phyloP scores from a whole-genome alignment of 2,113 vertebrate species.

The Passer domesticus region DNA sequence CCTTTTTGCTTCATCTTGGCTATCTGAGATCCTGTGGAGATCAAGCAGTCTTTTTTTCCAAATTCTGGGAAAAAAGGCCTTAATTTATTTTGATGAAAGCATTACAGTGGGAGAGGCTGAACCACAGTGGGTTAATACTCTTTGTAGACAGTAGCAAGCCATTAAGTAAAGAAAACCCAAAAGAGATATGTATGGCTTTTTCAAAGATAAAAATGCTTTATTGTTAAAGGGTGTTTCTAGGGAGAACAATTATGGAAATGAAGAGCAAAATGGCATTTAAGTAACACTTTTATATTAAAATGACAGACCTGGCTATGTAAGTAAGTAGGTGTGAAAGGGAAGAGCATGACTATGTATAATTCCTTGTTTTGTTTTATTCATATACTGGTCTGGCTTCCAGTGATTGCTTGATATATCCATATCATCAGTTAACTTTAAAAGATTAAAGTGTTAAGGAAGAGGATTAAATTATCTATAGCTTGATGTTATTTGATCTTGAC shows the following conservation, averaged over 20 bases:
- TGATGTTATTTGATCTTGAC: not conserved
- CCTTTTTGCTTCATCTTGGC: not conserved
- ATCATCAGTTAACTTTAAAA: not conserved
- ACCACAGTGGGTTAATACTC: not conserved
- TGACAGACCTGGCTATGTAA: not conserved
- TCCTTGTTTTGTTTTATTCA: not conserved
- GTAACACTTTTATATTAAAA: not conserved
- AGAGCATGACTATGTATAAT: not conserved
- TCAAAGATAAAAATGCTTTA: not conserved
- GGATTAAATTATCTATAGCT: not conserved
- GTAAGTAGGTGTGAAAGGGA: not conserved
- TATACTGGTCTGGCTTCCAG: not conserved
- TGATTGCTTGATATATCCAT: not conserved
- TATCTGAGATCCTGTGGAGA: not conserved
- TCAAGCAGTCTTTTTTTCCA: not conserved
- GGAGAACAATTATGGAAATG: not conserved
- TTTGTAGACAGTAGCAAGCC: not conserved
- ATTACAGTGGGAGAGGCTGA: not conserved
- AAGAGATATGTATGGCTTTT: not conserved
- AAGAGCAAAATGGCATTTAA: not conserved
- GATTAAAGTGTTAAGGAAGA: not conserved
- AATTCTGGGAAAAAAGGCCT: not conserved
- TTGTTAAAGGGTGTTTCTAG: not conserved
- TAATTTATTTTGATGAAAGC: not conserved
- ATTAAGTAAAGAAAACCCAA: not conserved